Percentiles rank a stretch among this genome's conserved stretches.
Conservation (phyloP, 2,113 vertebrate species). For the Sylvicapra grimmia region DNA sequence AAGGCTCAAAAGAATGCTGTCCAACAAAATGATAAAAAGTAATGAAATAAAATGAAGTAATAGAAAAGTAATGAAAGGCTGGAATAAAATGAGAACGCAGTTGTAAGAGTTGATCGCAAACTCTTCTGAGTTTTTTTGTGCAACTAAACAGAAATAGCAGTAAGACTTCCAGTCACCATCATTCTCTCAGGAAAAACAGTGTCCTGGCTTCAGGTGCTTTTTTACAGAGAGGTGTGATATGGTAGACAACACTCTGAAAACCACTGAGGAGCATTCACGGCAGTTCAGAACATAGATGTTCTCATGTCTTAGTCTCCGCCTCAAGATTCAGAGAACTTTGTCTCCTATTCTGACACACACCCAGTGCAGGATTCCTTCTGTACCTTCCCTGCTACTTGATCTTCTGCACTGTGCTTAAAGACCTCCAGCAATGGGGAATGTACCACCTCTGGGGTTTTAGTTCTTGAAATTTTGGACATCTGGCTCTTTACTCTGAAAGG, state of each 20-base stretch:
- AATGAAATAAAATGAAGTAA: neutral
- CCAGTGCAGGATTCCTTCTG: neutral
- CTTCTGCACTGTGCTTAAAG: neutral
- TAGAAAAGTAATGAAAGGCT: neutral
- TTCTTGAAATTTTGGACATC: neutral
- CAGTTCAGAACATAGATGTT: neutral
- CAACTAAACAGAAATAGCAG: neutral
- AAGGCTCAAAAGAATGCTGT: neutral
- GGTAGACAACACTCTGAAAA: neutral
- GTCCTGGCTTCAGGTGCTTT: neutral
- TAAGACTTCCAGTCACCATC: neutral
- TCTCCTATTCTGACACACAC: neutral
- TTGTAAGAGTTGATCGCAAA: neutral
- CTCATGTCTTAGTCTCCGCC: neutral
- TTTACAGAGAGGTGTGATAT: neutral
- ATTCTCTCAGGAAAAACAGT: neutral
- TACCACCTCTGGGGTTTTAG: neutral
- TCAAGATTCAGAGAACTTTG: neutral
- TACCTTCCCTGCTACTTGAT: neutral
- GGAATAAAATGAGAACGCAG: neutral
- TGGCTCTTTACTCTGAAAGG: neutral
- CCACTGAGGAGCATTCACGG: neutral
- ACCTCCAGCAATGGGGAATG: neutral
- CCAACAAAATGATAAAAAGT: neutral
- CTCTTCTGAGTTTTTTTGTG: neutral